Evolutionary conservation across 2,113 vertebrate species (phyloP), one percentile per base, ranked within the genome.

Genomic region (Pogona vitticeps): DNA sequence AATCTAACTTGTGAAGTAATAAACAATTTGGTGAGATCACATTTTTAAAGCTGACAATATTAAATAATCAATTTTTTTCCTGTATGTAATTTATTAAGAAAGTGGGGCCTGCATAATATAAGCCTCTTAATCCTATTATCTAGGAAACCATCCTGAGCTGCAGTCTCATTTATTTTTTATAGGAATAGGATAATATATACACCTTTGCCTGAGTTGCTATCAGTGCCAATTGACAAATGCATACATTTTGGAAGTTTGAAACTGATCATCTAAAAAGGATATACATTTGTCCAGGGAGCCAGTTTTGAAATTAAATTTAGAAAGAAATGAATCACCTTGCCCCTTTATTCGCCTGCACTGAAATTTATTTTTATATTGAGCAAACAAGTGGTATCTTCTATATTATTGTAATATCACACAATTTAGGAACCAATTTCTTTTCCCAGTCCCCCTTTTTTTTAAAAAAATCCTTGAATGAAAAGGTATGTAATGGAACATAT

Each of bases 391-490:
- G 2, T 56, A 75, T 63, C 13, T 63, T 71, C 63, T 52, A 80
- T 52, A 65, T 73, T 28, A 63, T 63, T 21, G 61, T 73, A 14
- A 63, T 28, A 75, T 63, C 31, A 42, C 46, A 15, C 28, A 86
- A 26, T 42, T 80, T 21, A 86, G 72, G 17, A 63, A 26, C 7
- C 28, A 73, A 33, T 80, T 63, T 4, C 31, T 36, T 6, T 12
- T 28, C 31, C 26, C 68, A 21, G 81, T 10, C 20, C n/a, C 21
- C 13, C 6, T 23, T n/a, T 52, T 15, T 46, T 76, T 46, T 76
- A 46, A 59, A 28, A 14, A 76, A 76, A n/a, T n/a, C 90, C 1
- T 31, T 86, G 63, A 33, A 88, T 58, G 89, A 82, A 87, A n/a
- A 56, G 28, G 28, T 86, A 4, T 2, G 10, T 68, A 26, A 15